These are phyloP conservation scores for Synergus gifuensis DNA, from an alignment of 2,888 invertebrate species.

Conservation along the genomic window DNA sequence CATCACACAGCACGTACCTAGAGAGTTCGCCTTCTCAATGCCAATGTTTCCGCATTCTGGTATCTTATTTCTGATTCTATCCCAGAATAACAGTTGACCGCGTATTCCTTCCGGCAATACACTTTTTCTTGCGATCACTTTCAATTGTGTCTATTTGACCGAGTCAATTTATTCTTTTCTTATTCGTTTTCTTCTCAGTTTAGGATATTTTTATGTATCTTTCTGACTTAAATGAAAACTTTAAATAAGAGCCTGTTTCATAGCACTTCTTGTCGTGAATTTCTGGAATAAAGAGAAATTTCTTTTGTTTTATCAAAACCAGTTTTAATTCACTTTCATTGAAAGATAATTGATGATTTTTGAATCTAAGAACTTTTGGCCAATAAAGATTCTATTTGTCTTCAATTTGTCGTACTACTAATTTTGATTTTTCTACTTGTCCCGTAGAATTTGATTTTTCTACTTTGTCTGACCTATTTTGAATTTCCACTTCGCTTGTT, in stretches of 20 bases:
- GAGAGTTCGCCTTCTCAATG: conserved; percentile 51
- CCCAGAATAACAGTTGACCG: background rate
- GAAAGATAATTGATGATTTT: background rate
- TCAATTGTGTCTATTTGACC: conserved; percentile 21
- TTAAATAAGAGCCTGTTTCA: too few species aligned
- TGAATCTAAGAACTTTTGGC: background rate
- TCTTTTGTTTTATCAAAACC: background rate
- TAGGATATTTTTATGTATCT: background rate
- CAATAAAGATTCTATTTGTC: too few species aligned
- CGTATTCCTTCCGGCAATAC: conserved; percentile 1
- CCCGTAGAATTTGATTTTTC: too few species aligned
- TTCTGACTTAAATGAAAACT: background rate
- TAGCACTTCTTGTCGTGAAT: background rate
- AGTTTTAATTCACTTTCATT: background rate
- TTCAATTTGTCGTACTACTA: too few species aligned
- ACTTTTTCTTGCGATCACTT: conserved; percentile 3
- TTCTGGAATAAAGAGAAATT: background rate
- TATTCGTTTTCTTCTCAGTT: background rate
- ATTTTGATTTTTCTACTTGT: too few species aligned
- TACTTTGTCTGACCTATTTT: too few species aligned
- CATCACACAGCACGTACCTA: conserved; percentile 59
- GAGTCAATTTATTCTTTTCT: background rate
- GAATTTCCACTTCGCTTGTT: too few species aligned
- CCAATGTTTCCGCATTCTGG: conserved; percentile 68
- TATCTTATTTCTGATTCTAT: conserved; percentile 59